Evolutionary conservation across 2,113 vertebrate genomes (phyloP).

Genomic region (Suricata suricatta): DNA sequence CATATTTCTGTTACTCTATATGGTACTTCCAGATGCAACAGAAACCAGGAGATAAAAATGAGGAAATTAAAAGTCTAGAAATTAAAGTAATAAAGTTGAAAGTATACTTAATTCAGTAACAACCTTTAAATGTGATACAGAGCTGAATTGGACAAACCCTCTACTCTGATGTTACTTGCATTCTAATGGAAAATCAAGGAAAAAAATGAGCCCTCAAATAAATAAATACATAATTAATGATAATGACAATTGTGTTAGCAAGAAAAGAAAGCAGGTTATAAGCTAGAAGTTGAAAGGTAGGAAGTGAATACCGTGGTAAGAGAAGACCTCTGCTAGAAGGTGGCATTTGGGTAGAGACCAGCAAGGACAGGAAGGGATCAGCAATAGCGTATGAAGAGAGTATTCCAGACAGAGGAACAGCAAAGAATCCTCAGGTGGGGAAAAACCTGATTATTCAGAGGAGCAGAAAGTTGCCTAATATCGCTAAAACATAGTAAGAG

Average conservation of each 20-base stretch:
- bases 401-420: neutral
- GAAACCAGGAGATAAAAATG: slow-evolving; percentile 25
- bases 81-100: slow-evolving; percentile 38
- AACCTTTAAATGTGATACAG: neutral
- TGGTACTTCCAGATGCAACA: neutral
- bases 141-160: neutral
- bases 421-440: neutral
- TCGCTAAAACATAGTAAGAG: neutral
- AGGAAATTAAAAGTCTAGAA: slow-evolving; percentile 34
- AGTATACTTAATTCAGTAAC: neutral
- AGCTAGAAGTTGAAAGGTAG: neutral
- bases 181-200: neutral
- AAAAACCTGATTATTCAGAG: neutral
- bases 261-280: neutral
- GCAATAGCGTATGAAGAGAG: neutral
- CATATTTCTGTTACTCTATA: neutral
- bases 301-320: neutral
- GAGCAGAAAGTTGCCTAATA: neutral
- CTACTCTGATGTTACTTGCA: neutral
- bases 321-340: neutral
- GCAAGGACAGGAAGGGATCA: neutral
- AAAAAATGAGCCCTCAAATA: neutral
- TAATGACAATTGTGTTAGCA: neutral
- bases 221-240: neutral
- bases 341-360: neutral